Conservation (phyloP, 2,888 invertebrate genomes). For the Drosophila buzzatii region DNA sequence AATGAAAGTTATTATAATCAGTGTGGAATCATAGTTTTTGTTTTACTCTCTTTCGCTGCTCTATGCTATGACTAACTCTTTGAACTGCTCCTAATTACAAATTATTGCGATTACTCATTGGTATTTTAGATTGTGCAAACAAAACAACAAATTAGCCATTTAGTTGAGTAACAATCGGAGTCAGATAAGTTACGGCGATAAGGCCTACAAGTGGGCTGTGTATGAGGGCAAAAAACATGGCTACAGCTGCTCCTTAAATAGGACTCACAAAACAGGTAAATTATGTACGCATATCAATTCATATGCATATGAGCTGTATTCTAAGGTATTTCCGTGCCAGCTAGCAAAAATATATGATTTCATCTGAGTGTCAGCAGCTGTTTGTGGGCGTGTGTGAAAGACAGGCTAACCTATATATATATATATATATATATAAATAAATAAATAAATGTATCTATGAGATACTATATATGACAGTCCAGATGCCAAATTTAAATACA, state of each 20-base stretch:
- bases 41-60: background rate
- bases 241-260: constrained; percentile 48
- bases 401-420: constrained; percentile 26
- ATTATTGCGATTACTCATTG: constrained; percentile 57
- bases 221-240: constrained; percentile 10
- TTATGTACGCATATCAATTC: background rate
- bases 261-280: constrained; percentile 49
- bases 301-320: constrained; percentile 13
- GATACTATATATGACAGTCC: constrained; percentile 43
- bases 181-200: constrained; percentile 54
- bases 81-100: constrained; percentile 50
- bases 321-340: constrained; percentile 39
- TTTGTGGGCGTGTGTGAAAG: constrained; percentile 60
- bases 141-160: constrained; percentile 22
- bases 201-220: constrained; percentile 16
- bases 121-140: constrained; percentile 37
- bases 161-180: constrained; percentile 51
- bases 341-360: constrained; percentile 31
- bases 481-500: constrained; percentile 57
- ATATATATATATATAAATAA: background rate
- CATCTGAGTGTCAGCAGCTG: constrained; percentile 62
- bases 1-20: constrained; percentile 47
- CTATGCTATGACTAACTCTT: constrained; percentile 37
- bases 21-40: constrained; percentile 7
- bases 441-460: constrained; percentile 6